phyloP scores from a whole-genome alignment of 1,140 invertebrate species.

The Campoletis sonorensis region DNA sequence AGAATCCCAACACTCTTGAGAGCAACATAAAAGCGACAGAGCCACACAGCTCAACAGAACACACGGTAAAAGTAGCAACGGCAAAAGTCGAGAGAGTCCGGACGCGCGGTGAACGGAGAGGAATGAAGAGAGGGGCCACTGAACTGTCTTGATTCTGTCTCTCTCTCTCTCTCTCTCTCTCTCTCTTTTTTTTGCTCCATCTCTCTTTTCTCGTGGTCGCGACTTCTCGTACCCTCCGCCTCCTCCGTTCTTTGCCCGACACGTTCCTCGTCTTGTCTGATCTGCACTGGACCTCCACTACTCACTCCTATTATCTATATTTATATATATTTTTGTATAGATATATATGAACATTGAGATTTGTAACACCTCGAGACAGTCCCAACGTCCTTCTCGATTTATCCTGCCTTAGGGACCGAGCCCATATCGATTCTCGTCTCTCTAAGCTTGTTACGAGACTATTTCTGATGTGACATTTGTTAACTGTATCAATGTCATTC shows the following conservation, averaged over 20 bases:
- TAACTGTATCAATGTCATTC: too few relatives aligned
- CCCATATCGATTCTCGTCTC: too few relatives aligned
- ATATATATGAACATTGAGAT: not conserved
- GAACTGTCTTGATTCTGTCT: constrained; percentile 62
- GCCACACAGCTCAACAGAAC: not conserved
- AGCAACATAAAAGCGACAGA: constrained; percentile 1
- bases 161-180: constrained; percentile 49
- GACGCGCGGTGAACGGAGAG: constrained; percentile 46
- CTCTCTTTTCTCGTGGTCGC: not conserved
- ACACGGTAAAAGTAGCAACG: constrained; percentile 24
- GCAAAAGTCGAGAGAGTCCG: constrained; percentile 17
- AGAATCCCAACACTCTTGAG: constrained; percentile 15
- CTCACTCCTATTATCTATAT: constrained; percentile 5
- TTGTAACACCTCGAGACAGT: not conserved
- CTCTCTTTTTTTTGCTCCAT: not conserved
- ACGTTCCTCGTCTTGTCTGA: constrained; percentile 37
- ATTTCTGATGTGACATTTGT: too few relatives aligned
- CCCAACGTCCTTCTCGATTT: too few relatives aligned
- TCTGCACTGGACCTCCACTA: constrained; percentile 34
- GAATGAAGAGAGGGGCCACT: constrained; percentile 61
- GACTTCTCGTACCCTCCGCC: constrained; percentile 15
- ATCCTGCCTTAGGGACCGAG: too few relatives aligned
- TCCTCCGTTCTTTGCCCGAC: not conserved
- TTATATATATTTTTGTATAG: not conserved
- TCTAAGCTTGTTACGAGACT: too few relatives aligned